Base-by-base conservation (phyloP, 2,888 invertebrate species). In the Sphinx pinastri region DNA sequence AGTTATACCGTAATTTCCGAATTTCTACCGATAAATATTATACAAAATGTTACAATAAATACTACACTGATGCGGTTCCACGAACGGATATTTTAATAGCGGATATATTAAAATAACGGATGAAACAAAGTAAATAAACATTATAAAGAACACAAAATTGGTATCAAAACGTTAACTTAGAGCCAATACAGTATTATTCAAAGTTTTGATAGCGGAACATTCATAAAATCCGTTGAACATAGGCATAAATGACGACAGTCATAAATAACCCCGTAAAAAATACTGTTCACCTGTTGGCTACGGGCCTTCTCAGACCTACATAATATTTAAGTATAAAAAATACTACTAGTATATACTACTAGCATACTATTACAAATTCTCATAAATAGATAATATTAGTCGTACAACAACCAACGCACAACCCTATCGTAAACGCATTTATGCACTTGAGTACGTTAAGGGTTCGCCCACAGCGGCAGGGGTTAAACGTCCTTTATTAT, bases 361-460 rank as follows among this genome's bases (percentile, higher is more conserved):
- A n/a, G 25, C 25, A 25, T 25, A 25, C 25, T 1, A 25, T 25
- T 25, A 25, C 25, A 25, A 25, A 25, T 25, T 25, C 38, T 38
- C 8, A 38, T 38, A 38, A 38, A 38, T 38, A 7, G 38, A 38
- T 38, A 38, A 38, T 38, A 38, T 25, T 25, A 25, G 25, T 38
- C 38, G 38, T 8, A 38, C 38, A 38, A 38, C 6, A 38, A 38
- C 38, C 55, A 19, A 7, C 19, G 19, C 55, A 55, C 75, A 74
- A 71, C 78, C 75, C 78, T 69, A 72, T n/a, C 45, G 63, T 67
- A 72, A 66, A 71, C 54, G 70, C 54, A 49, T 66, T 70, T 66
- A 87, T 87, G 88, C 87, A 87, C 88, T 88, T 77, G 77, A 85
- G 76, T 75, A 72, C 74, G 75, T 75, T 74, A 80, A 79, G 84